phyloP scores from a whole-genome alignment of 2,888 invertebrate species.

The Xestobium rufovillosum region DNA sequence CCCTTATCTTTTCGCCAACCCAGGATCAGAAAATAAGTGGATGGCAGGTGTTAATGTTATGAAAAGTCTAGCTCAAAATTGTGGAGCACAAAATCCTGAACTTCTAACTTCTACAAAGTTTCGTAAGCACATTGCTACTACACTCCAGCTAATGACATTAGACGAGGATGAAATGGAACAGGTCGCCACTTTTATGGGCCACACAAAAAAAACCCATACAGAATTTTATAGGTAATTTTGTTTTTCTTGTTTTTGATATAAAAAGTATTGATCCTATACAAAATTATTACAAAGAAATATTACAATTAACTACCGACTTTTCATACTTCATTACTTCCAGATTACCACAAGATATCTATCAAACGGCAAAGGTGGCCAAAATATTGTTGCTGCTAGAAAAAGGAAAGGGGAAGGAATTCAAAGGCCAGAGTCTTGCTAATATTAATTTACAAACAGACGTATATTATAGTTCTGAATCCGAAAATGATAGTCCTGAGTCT shows the following conservation, averaged over 20 bases:
- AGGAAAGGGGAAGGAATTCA: slow-evolving; percentile 12
- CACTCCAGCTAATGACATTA: slow-evolving; percentile 13
- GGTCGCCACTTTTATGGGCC: slow-evolving; percentile 16
- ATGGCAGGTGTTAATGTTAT: slow-evolving; percentile 18
- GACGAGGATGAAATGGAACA: slow-evolving; percentile 16
- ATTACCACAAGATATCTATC: slow-evolving; percentile 16
- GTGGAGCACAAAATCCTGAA: slow-evolving; percentile 13
- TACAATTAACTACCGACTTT: too few relatives aligned
- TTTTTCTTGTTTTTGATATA: background rate
- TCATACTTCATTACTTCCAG: too few relatives aligned
- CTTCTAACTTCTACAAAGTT: slow-evolving; percentile 13
- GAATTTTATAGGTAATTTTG: slow-evolving; percentile 19
- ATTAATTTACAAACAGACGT: slow-evolving; percentile 9
- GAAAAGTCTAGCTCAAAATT: slow-evolving; percentile 6
- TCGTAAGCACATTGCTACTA: slow-evolving; percentile 16
- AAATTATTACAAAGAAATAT: too few relatives aligned
- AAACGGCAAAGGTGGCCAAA: slow-evolving; percentile 15
- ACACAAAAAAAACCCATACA: slow-evolving; percentile 19
- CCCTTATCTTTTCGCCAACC: slow-evolving; percentile 23
- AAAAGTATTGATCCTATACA: too few relatives aligned
- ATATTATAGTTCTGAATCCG: slow-evolving; percentile 15
- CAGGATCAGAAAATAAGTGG: slow-evolving; percentile 22
- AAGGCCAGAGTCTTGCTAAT: slow-evolving; percentile 12
- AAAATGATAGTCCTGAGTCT: slow-evolving; percentile 3
- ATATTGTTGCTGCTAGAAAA: slow-evolving; percentile 11